Base-by-base conservation (phyloP, 2,113 vertebrate genomes). In the Saguinus imperator region DNA sequence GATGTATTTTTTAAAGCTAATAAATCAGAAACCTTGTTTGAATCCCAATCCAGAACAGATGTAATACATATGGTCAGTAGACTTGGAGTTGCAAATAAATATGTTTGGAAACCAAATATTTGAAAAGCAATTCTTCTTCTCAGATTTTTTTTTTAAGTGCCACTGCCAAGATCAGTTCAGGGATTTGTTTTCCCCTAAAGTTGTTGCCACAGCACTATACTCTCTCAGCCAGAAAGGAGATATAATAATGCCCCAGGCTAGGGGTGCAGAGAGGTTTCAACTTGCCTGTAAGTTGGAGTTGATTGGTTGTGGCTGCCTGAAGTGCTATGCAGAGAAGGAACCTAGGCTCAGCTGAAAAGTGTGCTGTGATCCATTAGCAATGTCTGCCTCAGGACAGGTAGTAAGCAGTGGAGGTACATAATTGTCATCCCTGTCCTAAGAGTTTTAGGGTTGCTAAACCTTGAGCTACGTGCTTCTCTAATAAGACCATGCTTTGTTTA, bases 81-180 rank as follows among this genome's bases (percentile, higher is more conserved):
- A 96, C 97, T 91, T 61, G 80, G 86, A 95, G 94, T 75, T 95
- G 94, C 97, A 98, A 97, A 97, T 97, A 97, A 97, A 97, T 97
- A 97, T 97, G 89, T 96, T 97, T 98, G 93, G 95, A 97, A 94
- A 97, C 86, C 95, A 98, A 97, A 98, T 97, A 97, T 97, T 97
- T 97, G 92, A 97, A 93, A 98, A 98, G 95, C 89, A 91, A 95
- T 96, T 95, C 87, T 97, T n/a, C n/a, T n/a, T n/a, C n/a, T n/a
- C n/a, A n/a, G n/a, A n/a, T n/a, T 90, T 96, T 43, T 84, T 72
- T 95, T 84, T 64, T n/a, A 81, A 94, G 70, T 55, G 91, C 37
- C 87, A 93, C 85, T 96, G 96, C 97, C 97, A 98, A 97, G 81
- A 96, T 97, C 9, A 37, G 95, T 94, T 87, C 91, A 94, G 93